These are phyloP conservation scores for Mus spicilegus DNA, from an alignment of 2,113 vertebrate species.

Conservation along the genomic window DNA sequence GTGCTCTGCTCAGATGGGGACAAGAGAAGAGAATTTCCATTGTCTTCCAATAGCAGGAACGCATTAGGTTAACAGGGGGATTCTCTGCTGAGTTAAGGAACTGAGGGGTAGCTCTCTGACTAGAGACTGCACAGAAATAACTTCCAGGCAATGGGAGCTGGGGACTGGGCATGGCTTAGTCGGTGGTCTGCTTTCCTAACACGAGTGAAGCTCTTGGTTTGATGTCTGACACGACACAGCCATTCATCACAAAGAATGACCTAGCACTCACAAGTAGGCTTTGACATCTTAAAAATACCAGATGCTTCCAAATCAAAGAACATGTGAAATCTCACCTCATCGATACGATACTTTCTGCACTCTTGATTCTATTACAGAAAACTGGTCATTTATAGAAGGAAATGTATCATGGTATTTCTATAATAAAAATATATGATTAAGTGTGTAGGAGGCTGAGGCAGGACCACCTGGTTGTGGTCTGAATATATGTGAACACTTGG, in stretches of 20 bases:
- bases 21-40: background rate
- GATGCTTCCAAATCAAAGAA: constrained; percentile 29
- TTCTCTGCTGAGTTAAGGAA: background rate
- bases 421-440: constrained; percentile 12
- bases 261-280: constrained; percentile 1
- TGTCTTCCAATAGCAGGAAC: background rate
- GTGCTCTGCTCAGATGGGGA: background rate
- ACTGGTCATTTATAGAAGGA: background rate
- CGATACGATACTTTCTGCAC: background rate
- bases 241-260: background rate
- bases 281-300: background rate
- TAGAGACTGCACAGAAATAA: background rate
- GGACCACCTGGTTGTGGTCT: background rate
- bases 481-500: background rate
- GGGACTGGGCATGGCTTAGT: background rate
- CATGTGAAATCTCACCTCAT: background rate
- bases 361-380: background rate
- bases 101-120: background rate
- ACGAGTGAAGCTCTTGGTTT: background rate
- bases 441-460: background rate
- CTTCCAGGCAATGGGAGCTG: background rate
- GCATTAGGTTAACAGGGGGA: background rate
- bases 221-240: background rate
- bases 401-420: background rate
- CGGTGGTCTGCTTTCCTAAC: background rate